Evolutionary conservation across 2,797 vertebrate genomes (phyloP).

Genomic region (Ammospiza maritima): DNA sequence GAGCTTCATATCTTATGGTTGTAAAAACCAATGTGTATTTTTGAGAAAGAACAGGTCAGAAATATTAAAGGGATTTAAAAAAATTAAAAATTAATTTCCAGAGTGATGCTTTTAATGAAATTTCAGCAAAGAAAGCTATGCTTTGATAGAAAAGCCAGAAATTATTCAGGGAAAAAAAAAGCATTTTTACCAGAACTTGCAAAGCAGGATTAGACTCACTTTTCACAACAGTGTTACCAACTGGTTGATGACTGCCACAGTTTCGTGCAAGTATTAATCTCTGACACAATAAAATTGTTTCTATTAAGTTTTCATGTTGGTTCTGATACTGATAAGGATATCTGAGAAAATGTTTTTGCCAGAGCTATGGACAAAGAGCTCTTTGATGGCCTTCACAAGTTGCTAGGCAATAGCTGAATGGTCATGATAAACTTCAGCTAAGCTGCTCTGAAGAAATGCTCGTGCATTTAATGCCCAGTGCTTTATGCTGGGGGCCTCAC

Average conservation of each 20-base stretch:
- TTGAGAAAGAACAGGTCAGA: background rate
- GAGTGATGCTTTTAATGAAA: background rate
- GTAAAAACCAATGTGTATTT: background rate
- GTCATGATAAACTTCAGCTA: constrained; percentile 85
- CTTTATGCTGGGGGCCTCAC: constrained; percentile 71
- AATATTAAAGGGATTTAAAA: background rate
- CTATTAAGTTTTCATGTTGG: constrained; percentile 62
- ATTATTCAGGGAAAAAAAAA: background rate
- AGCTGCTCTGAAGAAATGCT: constrained; percentile 84
- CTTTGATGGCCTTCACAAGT: constrained; percentile 84
- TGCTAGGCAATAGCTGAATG: constrained; percentile 88
- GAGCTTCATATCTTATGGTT: background rate
- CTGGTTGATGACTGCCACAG: background rate
- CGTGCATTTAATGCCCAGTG: constrained; percentile 78
- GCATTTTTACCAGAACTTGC: background rate
- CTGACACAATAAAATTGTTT: constrained; percentile 39
- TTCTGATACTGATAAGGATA: constrained; percentile 80
- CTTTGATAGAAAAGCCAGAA: background rate
- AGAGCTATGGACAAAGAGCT: constrained; percentile 82
- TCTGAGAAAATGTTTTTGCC: constrained; percentile 80
- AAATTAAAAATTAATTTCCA: background rate
- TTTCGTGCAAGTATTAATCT: constrained; percentile 12
- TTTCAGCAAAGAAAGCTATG: background rate
- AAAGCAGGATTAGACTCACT: background rate
- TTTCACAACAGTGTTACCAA: background rate